Evolutionary conservation across 2,113 vertebrate genomes (phyloP).

Genomic region (Albula glossodonta): DNA sequence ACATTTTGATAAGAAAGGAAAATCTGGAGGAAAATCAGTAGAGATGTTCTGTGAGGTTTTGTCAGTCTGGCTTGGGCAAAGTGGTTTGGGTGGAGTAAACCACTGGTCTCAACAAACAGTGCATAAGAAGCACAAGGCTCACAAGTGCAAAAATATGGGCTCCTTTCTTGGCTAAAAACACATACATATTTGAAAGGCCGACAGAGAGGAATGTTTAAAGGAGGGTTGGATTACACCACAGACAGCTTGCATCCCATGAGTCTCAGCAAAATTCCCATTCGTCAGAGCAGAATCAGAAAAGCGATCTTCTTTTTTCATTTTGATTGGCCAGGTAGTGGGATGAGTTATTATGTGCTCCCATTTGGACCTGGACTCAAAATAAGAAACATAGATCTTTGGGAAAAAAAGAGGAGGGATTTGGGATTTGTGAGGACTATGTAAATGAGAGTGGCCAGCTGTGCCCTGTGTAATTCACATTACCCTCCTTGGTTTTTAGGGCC

Average conservation of each 20-base stretch:
- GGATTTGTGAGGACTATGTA: neutral
- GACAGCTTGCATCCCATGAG: neutral
- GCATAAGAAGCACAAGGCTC: neutral
- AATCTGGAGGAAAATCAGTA: neutral
- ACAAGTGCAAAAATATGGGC: conserved; percentile 7
- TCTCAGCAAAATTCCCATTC: conserved; percentile 5
- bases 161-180: conserved; percentile 14
- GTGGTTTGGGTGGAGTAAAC: neutral
- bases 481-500: conserved; percentile 26
- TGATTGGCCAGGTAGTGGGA: neutral
- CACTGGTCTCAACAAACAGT: neutral
- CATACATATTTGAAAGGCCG: neutral
- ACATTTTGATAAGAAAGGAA: neutral
- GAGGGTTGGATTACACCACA: conserved; percentile 11
- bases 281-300: neutral
- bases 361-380: neutral
- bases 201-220: neutral
- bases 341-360: neutral
- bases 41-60: neutral
- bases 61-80: too few species aligned
- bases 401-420: neutral
- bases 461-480: neutral
- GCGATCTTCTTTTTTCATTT: neutral
- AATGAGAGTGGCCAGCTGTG: neutral
- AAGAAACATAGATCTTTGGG: neutral